phyloP scores from a whole-genome alignment of 2,113 vertebrate species.

The Stigmatopora argus region DNA sequence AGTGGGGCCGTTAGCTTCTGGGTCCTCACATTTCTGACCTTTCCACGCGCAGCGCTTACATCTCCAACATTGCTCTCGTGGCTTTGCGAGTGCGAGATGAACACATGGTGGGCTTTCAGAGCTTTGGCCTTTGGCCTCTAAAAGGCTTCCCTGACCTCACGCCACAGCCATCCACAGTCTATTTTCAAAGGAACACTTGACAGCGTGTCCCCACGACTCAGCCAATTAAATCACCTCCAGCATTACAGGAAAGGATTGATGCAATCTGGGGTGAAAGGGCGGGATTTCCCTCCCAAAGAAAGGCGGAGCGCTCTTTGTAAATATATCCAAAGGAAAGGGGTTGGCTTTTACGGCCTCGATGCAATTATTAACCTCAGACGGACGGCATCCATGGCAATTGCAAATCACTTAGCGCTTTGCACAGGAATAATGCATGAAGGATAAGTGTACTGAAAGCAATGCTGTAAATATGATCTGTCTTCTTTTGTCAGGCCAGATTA shows the following conservation, averaged over 20 bases:
- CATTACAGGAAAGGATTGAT: constrained; percentile 45
- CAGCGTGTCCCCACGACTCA: constrained; percentile 12
- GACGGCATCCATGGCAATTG: constrained; percentile 21
- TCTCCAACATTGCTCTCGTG: constrained; percentile 39
- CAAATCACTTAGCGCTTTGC: constrained; percentile 21
- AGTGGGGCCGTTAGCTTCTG: constrained; percentile 25
- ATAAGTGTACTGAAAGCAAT: background rate
- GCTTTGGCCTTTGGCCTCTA: constrained; percentile 30
- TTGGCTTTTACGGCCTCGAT: constrained; percentile 30
- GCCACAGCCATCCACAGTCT: constrained; percentile 38
- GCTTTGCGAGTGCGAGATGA: constrained; percentile 17
- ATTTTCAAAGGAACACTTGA: constrained; percentile 44
- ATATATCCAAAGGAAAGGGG: constrained; percentile 37
- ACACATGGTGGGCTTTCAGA: constrained; percentile 45
- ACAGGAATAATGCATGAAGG: constrained; percentile 8
- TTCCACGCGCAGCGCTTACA: constrained; percentile 38
- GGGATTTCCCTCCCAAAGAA: constrained; percentile 52
- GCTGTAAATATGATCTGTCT: background rate
- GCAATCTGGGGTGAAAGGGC: constrained; percentile 41
- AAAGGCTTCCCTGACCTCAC: constrained; percentile 59
- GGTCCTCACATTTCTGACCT: constrained; percentile 46
- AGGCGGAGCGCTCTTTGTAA: constrained; percentile 28
- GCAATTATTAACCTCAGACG: constrained; percentile 29
- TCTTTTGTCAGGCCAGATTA: background rate
- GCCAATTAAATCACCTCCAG: constrained; percentile 39